Conservation (phyloP, 2,113 vertebrate genomes). For the Atherinomorus stipes region DNA sequence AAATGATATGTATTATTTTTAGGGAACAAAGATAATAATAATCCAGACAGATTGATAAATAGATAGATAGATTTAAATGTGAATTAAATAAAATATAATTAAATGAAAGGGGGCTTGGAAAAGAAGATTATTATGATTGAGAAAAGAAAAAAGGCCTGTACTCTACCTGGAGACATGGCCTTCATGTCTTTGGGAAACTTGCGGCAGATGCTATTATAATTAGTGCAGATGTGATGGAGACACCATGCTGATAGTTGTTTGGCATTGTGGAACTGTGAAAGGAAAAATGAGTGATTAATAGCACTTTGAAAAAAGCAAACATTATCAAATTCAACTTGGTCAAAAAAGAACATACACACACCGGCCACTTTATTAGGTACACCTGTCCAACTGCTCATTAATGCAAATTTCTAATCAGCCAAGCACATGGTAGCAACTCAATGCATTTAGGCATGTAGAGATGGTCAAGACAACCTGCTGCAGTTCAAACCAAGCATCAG, state of each 20-base stretch:
- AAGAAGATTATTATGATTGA: constrained; percentile 2
- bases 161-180: constrained; percentile 87
- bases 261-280: constrained; percentile 88
- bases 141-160: background rate
- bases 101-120: too few relatives aligned
- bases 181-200: constrained; percentile 94
- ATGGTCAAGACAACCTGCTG: too few relatives aligned
- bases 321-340: background rate
- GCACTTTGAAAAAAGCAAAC: background rate
- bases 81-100: too few relatives aligned
- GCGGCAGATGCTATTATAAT: constrained; percentile 92
- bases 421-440: too few relatives aligned
- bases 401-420: too few relatives aligned
- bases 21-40: background rate
- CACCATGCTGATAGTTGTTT: constrained; percentile 90
- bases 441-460: too few relatives aligned
- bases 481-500: too few relatives aligned
- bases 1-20: constrained; percentile 1
- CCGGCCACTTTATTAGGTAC: too few relatives aligned
- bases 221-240: constrained; percentile 93
- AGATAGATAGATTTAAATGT: too few relatives aligned
- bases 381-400: too few relatives aligned
- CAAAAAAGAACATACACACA: background rate
- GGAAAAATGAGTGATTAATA: background rate
- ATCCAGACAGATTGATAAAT: too few relatives aligned